Percentiles rank a stretch among this genome's conserved stretches.
Conservation (phyloP, 2,797 vertebrate species). For the Pangasius djambal region DNA sequence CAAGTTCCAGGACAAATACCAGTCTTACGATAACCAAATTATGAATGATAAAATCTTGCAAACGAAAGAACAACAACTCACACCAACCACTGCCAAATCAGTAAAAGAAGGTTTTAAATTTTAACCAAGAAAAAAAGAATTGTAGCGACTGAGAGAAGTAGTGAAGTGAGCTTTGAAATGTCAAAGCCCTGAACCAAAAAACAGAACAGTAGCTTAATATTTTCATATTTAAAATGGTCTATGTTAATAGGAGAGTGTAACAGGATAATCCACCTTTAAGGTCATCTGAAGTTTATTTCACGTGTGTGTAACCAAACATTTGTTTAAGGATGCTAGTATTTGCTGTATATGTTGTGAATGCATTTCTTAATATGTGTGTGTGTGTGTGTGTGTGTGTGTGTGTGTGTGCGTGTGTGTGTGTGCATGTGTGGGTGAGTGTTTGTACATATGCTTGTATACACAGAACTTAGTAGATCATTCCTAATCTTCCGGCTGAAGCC, state of each 20-base stretch:
- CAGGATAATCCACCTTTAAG: not conserved
- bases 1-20: not conserved
- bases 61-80: not conserved
- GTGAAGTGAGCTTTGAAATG: not conserved
- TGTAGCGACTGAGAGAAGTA: too few species aligned
- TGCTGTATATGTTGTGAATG: not conserved
- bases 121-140: not conserved
- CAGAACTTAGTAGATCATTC: slow-evolving; percentile 25
- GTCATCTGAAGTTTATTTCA: not conserved
- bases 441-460: slow-evolving; percentile 27
- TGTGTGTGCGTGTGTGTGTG: not conserved
- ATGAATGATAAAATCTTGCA: not conserved
- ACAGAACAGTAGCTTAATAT: not conserved
- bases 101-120: not conserved
- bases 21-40: not conserved
- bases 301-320: slow-evolving; percentile 10
- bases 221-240: not conserved
- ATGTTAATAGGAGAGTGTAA: not conserved
- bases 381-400: not conserved
- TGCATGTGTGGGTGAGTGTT: not conserved
- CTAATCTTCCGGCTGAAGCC: not conserved
- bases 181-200: not conserved
- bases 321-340: not conserved
- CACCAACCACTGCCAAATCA: not conserved
- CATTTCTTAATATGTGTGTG: not conserved